phyloP scores from a whole-genome alignment of 2,113 vertebrate species.

The Marmota flaviventris region DNA sequence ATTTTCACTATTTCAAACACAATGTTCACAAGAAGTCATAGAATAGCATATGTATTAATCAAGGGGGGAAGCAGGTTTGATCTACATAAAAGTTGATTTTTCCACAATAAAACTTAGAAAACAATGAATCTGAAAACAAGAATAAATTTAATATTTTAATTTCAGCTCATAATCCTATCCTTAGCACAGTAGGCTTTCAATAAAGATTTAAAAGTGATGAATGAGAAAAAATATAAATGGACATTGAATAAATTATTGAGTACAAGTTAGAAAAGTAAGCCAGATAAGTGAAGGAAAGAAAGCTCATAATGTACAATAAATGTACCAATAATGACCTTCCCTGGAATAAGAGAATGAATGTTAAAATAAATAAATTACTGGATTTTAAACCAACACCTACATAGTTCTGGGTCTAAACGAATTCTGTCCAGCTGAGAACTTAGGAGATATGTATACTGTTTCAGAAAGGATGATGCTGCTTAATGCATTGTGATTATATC shows the following conservation, averaged over 20 bases:
- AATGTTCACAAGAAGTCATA: background rate
- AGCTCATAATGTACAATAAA: background rate
- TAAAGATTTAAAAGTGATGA: background rate
- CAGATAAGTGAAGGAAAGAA: background rate
- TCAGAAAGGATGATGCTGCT: background rate
- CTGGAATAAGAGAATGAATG: background rate
- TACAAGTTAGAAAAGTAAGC: constrained; percentile 2
- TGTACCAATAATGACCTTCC: background rate
- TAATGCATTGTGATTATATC: background rate
- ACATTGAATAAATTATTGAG: background rate
- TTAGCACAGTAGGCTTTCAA: background rate
- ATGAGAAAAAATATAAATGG: background rate
- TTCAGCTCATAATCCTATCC: background rate
- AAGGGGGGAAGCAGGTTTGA: background rate
- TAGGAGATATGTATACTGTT: background rate
- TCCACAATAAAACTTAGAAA: constrained; percentile 46
- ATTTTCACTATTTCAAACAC: background rate
- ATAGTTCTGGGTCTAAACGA: constrained; percentile 8
- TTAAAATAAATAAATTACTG: background rate
- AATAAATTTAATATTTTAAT: constrained; percentile 19
- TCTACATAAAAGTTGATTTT: background rate
- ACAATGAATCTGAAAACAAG: background rate
- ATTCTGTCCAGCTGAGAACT: background rate
- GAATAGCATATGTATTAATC: background rate
- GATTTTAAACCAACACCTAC: constrained; percentile 10